phyloP scores from a whole-genome alignment of 2,888 invertebrate species.

The Nymphalis urticae region DNA sequence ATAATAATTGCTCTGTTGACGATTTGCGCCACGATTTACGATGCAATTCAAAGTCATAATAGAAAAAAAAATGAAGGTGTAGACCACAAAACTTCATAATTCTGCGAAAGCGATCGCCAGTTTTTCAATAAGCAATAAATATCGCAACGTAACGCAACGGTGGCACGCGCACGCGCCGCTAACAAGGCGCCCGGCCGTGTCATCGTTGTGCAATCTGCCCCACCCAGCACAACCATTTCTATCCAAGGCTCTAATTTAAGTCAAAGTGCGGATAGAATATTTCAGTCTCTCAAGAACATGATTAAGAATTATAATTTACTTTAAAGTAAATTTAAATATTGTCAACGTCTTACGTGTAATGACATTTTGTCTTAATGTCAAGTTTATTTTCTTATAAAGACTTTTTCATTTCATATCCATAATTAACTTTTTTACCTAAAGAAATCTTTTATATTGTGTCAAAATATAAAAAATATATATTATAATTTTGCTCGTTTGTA shows the following conservation, averaged over 20 bases:
- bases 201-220: slow-evolving; percentile 79
- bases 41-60: slow-evolving; percentile 31
- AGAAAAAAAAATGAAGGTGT: slow-evolving; percentile 45
- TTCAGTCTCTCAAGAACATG: neutral
- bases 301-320: neutral
- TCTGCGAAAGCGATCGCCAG: slow-evolving; percentile 64
- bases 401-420: too few species aligned
- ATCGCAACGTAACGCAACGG: slow-evolving; percentile 73
- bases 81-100: slow-evolving; percentile 58
- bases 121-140: slow-evolving; percentile 82
- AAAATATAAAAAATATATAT: too few species aligned
- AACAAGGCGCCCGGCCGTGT: slow-evolving; percentile 73
- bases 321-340: neutral
- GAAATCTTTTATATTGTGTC: too few species aligned
- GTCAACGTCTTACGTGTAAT: too few species aligned
- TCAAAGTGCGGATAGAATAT: slow-evolving; percentile 32
- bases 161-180: slow-evolving; percentile 74
- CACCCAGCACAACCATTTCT: slow-evolving; percentile 70
- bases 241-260: slow-evolving; percentile 43
- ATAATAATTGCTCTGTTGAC: slow-evolving; percentile 41
- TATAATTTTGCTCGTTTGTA: too few species aligned
- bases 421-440: too few species aligned
- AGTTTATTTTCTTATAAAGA: neutral
- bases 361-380: slow-evolving; percentile 1
- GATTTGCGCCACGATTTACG: slow-evolving; percentile 43